A percentile compares a stretch with the other conserved stretches of the same genome.
These are phyloP conservation scores for Peromyscus attwateri DNA, from an alignment of 2,797 vertebrate species.

Conservation along the genomic window DNA sequence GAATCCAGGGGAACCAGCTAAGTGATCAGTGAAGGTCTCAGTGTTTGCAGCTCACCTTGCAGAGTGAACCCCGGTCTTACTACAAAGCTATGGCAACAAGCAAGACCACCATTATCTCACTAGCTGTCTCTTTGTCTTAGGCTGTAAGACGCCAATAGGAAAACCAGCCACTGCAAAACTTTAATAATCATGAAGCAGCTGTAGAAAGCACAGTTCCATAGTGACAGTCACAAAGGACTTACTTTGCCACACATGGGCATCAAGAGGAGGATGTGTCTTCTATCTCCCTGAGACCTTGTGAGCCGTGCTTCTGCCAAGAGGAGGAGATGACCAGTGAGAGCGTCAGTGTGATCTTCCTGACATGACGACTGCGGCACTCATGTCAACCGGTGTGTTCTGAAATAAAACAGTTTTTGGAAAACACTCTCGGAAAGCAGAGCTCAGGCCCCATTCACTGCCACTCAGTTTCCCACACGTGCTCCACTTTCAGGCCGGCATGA, in stretches of 20 bases:
- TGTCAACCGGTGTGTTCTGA: slow-evolving; percentile 59
- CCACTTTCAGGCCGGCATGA: background rate
- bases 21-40: background rate
- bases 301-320: background rate
- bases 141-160: slow-evolving; percentile 84
- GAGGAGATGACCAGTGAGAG: background rate
- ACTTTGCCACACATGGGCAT: background rate
- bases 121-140: slow-evolving; percentile 72
- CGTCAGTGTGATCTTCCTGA: background rate
- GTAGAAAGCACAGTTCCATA: background rate
- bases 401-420: slow-evolving; percentile 81
- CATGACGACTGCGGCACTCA: background rate
- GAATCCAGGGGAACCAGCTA: background rate
- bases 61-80: accelerated
- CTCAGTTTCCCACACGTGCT: background rate
- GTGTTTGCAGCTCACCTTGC: background rate
- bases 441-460: background rate
- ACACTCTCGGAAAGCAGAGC: slow-evolving; percentile 54
- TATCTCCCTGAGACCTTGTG: background rate
- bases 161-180: slow-evolving; percentile 87
- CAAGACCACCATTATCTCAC: background rate
- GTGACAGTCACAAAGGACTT: slow-evolving; percentile 30
- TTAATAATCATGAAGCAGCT: slow-evolving; percentile 63
- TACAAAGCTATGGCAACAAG: background rate
- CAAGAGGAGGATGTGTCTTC: background rate